Evolutionary conservation across 2,888 invertebrate species (phyloP), one percentile per base, ranked within the genome.

Genomic region (Hermodice carunculata): DNA sequence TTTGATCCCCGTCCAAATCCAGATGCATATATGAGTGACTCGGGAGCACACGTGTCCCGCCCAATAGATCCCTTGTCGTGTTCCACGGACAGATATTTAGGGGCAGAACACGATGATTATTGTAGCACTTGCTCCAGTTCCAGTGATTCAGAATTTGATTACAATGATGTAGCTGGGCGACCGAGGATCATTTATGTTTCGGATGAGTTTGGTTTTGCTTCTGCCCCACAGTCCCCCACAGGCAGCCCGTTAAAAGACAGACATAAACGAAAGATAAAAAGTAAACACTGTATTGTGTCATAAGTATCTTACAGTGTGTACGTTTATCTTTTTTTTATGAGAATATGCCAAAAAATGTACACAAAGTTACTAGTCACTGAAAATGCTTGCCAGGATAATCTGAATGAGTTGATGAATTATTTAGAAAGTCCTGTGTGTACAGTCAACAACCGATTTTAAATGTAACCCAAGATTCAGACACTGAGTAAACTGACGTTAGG

Each of bases 111-210:
- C 11, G 91, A 91, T 74, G 93, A 94, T 82, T 92, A 93, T 80
- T 96, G 95, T 85, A 95, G 95, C 43, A 95, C 96, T 17, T 96
- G 96, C 73, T 88, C 88, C 29, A 82, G 82, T 65, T 83, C 82
- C 44, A 89, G 89, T 75, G 95, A 94, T 29, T 94, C 94, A 19
- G 94, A 95, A 58, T 83, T 84, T 54, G 95, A 94, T 71, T 95
- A 95, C 85, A 83, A 86, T 62, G 87, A 95, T 77, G 94, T 95
- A 3, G 91, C 94, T 43, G 87, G 94, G 74, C 89, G 93, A 64
- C 94, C 95, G 17, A 88, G 95, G 74, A 94, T 95, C 78, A 94
- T 95, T 11, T 96, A 96, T 87, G 95, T 96, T 72, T 95, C 95
- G 75, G 95, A 95, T 86, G 95, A 46, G 14, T 59, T 43, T 28